These are phyloP conservation scores for Drosophila neocordata DNA, from an alignment of 1,140 invertebrate species.

Conservation along the genomic window DNA sequence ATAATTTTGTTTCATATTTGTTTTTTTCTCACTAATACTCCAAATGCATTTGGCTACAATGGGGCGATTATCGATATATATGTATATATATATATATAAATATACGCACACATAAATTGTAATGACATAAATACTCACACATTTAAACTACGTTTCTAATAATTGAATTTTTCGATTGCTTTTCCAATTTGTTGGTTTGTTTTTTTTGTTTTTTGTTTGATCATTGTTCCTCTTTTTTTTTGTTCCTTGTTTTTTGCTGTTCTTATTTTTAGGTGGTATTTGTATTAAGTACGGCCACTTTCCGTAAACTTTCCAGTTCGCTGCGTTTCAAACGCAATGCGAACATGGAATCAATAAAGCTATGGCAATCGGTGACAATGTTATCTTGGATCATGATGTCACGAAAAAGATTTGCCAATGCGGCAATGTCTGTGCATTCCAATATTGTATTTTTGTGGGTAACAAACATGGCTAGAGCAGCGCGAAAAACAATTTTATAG, in stretches of 20 bases:
- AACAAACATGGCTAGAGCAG: constrained; percentile 90
- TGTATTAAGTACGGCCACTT: constrained; percentile 80
- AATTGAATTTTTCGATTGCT: constrained; percentile 80
- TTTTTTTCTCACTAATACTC: constrained; percentile 60
- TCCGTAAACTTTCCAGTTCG: constrained; percentile 85
- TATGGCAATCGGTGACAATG: constrained; percentile 89
- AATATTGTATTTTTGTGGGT: constrained; percentile 87
- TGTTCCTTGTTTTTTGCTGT: constrained; percentile 29
- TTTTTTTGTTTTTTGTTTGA: constrained; percentile 37
- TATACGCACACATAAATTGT: constrained; percentile 22
- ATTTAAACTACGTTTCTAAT: constrained; percentile 70
- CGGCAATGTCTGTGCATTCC: constrained; percentile 88
- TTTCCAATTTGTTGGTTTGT: constrained; percentile 57
- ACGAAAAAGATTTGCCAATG: constrained; percentile 88
- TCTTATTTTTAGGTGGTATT: constrained; percentile 52
- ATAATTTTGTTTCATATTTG: constrained; percentile 14
- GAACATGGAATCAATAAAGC: constrained; percentile 90
- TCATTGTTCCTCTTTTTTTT: constrained; percentile 35
- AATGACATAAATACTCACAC: constrained; percentile 44
- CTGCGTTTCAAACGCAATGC: constrained; percentile 86
- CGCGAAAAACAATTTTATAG: constrained; percentile 91
- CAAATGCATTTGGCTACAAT: constrained; percentile 63
- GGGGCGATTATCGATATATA: constrained; percentile 26
- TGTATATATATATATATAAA: constrained; percentile 37
- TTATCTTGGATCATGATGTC: constrained; percentile 86